phyloP scores from a whole-genome alignment of 2,797 vertebrate species.

The Xiphophorus birchmanni region DNA sequence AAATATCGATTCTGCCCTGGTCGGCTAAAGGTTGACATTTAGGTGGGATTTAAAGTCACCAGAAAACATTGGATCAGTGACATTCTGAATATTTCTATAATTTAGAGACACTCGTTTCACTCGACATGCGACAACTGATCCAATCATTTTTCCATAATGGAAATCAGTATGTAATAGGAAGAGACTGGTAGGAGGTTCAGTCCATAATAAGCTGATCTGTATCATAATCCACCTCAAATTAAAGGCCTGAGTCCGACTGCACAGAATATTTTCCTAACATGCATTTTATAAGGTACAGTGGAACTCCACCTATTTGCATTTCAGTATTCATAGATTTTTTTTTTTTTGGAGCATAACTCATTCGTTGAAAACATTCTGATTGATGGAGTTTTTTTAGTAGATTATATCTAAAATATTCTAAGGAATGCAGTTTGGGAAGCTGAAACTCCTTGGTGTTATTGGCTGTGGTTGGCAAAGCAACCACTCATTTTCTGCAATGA shows the following conservation, averaged over 20 bases:
- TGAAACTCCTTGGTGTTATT: background rate
- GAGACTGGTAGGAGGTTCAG: background rate
- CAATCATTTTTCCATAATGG: background rate
- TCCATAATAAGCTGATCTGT: background rate
- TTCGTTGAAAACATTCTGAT: too few relatives aligned
- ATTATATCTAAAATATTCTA: too few relatives aligned
- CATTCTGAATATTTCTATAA: slow-evolving; percentile 6
- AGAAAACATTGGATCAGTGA: background rate
- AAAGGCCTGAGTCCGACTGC: background rate
- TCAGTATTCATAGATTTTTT: background rate
- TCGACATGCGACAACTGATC: background rate
- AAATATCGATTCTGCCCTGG: background rate
- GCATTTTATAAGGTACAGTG: background rate
- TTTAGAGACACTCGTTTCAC: background rate
- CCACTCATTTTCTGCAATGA: background rate
- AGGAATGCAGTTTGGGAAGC: too few relatives aligned
- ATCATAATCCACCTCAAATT: background rate
- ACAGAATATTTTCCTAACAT: background rate
- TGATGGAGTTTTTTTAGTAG: too few relatives aligned
- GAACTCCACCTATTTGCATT: background rate
- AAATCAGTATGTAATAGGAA: background rate
- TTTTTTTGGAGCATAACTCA: background rate
- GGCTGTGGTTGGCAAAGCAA: too few relatives aligned
- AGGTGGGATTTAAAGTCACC: background rate
- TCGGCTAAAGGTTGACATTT: background rate